Percentiles rank a stretch among this genome's conserved stretches.
phyloP scores from a whole-genome alignment of 30 jellyfish, hydroid and myxozoan genomes.

The Clytia hemisphaerica region DNA sequence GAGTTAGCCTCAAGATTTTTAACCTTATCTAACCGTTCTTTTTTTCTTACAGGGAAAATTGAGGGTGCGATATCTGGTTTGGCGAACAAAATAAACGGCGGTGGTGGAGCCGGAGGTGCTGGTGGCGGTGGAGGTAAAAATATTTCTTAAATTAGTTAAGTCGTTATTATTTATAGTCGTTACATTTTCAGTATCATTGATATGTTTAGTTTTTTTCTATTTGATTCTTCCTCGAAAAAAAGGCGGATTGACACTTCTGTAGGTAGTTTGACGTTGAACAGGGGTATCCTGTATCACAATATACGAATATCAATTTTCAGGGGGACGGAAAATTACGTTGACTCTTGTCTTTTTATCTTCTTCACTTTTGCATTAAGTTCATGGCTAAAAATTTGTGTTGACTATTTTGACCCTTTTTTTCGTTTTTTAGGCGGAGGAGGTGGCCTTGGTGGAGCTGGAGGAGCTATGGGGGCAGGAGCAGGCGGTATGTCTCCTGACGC shows the following conservation, averaged over 20 bases:
- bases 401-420: conserved; percentile 51
- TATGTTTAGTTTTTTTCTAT: neutral
- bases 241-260: no score
- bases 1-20: no score
- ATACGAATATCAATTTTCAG: neutral
- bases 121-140: conserved; percentile 28
- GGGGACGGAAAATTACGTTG: neutral
- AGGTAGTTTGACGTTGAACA: no score
- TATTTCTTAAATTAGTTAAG: neutral
- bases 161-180: neutral
- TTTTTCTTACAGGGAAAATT: conserved; percentile 21
- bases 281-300: neutral
- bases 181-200: neutral
- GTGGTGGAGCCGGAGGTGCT: conserved; percentile 21
- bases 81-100: conserved; percentile 18
- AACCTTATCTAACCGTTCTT: neutral
- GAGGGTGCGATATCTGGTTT: conserved; percentile 19
- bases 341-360: neutral
- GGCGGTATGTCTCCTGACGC: conserved; percentile 73
- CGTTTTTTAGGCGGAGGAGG: conserved; percentile 43
- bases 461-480: conserved; percentile 67
- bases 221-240: no score
- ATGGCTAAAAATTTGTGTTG: no score
- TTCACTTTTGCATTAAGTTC: neutral
- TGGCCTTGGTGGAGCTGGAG: conserved; percentile 80